Evolutionary conservation across 2,113 vertebrate genomes (phyloP).

Genomic region (Apteryx mantelli): DNA sequence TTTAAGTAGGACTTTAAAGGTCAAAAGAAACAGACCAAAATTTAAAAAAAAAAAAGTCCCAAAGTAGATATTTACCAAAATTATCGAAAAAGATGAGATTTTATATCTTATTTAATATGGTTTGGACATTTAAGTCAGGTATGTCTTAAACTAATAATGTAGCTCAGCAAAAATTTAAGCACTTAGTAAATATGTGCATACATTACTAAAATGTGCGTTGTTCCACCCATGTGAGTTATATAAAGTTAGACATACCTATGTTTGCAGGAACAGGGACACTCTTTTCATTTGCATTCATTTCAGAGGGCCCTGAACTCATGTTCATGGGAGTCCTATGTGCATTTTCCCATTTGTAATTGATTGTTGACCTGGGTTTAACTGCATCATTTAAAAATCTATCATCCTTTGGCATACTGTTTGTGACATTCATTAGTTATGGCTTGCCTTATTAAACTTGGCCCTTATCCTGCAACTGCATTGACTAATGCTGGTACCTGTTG

Average conservation of each 20-base stretch:
- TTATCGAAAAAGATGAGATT: not conserved
- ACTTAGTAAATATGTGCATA: not conserved
- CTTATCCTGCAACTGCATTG: not conserved
- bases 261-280: not conserved
- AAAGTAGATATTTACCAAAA: not conserved
- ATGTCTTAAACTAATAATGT: not conserved
- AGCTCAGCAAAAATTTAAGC: not conserved
- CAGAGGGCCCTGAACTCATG: not conserved
- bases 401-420: not conserved
- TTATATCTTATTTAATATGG: not conserved
- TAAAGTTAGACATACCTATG: not conserved
- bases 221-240: not conserved
- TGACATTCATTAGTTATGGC: not conserved
- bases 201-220: fast-evolving
- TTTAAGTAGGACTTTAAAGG: not conserved
- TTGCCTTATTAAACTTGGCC: conserved; percentile 7
- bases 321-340: fast-evolving
- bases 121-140: not conserved
- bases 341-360: conserved; percentile 1
- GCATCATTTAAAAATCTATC: conserved; percentile 37
- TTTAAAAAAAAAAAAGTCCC: not conserved
- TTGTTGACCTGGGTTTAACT: conserved; percentile 22
- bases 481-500: not conserved
- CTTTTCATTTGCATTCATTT: not conserved
- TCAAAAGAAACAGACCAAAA: not conserved